Percentiles rank a stretch among this genome's conserved stretches.
phyloP scores from a whole-genome alignment of 2,797 vertebrate species.

The Megaceryle alcyon region DNA sequence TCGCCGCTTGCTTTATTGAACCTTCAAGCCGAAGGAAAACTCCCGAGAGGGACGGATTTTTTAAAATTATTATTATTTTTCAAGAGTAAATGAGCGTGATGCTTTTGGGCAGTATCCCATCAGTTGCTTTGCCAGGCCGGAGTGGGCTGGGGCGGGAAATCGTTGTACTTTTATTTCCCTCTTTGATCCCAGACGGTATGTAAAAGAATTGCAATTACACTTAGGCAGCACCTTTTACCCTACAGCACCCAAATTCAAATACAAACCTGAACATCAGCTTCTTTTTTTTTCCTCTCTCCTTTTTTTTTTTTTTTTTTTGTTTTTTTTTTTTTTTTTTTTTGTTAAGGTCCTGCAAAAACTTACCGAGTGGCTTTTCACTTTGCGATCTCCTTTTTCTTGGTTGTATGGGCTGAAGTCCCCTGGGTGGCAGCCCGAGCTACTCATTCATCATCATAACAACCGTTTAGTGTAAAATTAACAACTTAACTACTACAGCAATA shows the following conservation, averaged over 20 bases:
- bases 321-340: neutral
- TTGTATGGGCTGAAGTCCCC: conserved; percentile 64
- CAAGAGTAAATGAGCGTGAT: neutral
- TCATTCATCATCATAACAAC: conserved; percentile 82
- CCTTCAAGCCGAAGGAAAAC: neutral
- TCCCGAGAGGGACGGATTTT: neutral
- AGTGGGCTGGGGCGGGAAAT: neutral
- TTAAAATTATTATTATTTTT: too few species aligned
- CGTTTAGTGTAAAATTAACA: conserved; percentile 85
- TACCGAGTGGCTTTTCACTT: neutral
- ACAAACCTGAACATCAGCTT: conserved; percentile 17
- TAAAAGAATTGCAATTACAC: conserved; percentile 13
- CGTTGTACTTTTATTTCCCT: neutral
- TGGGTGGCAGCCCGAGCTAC: conserved; percentile 69
- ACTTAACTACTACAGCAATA: conserved; percentile 80
- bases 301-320: neutral
- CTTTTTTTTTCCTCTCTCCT: neutral
- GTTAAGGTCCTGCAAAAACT: neutral
- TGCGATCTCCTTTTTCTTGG: conserved; percentile 22
- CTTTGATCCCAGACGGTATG: conserved; percentile 36
- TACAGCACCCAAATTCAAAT: conserved; percentile 29
- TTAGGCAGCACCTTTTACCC: conserved; percentile 30
- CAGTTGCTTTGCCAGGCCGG: neutral
- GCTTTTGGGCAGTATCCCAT: neutral
- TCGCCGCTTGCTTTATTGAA: neutral